Evolutionary conservation across 2,888 invertebrate genomes (phyloP), one percentile per base, ranked within the genome.

Genomic region (Caenorhabditis imperialis): DNA sequence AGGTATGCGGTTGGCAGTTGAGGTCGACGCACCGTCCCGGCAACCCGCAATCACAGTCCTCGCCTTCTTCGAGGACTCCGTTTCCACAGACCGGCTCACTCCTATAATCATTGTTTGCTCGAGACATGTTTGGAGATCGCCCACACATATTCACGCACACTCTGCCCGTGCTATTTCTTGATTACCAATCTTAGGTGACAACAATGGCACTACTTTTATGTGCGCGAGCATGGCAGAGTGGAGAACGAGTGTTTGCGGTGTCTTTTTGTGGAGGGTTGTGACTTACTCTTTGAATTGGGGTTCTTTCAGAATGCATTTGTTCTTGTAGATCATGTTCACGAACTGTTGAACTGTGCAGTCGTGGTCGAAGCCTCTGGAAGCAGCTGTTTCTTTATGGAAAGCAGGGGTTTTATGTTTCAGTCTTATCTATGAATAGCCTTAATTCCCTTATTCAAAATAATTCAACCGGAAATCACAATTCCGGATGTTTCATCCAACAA

Each of bases 341-440:
- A 85, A 78, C 45, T 81, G 76, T 70, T 86, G 86, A 14, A 81
- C 83, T 3, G 86, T 85, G 61, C 86, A 86, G 42, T 86, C 84
- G 70, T 86, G 86, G 44, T 87, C 86, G 60, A 85, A 86, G 3
- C 86, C 86, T 16, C 86, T 86, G 75, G 63, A 85, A 81, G 18
- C 16, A 14, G n/a, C 10, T 10, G 30, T 40, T 25, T 6, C 53
- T 16, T 35, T 23, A 27, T 25, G 3, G 22, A 48, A 25, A 35
- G 12, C n/a, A n/a, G n/a, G n/a, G n/a, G n/a, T n/a, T n/a, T n/a
- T n/a, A n/a, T n/a, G n/a, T n/a, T n/a, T n/a, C n/a, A n/a, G n/a
- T n/a, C n/a, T n/a, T n/a, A n/a, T n/a, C n/a, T n/a, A n/a, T n/a
- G n/a, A n/a, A n/a, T n/a, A n/a, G n/a, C n/a, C n/a, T n/a, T n/a